Base-by-base conservation (phyloP, 2,113 vertebrate species). In the Neotoma lepida region DNA sequence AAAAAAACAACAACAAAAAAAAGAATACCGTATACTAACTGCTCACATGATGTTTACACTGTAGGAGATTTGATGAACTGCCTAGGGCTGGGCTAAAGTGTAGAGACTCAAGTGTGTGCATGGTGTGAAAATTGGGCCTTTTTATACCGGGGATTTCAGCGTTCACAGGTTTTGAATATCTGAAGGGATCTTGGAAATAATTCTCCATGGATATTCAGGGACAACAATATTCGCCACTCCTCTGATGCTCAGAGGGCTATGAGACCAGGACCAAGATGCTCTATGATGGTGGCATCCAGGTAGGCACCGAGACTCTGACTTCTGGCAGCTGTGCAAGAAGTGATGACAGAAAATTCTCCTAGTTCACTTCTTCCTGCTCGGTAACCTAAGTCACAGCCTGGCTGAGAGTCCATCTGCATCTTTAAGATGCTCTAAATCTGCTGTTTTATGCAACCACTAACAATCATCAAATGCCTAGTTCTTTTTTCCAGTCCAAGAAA, bases 181-280 rank as follows among this genome's bases (percentile, higher is more conserved):
- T 22, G 1, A 35, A 35, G 44, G 2, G 14, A 0, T 30, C 33
- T 1, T 66, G 9, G 4, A 66, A 78, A 10, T 12, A 6, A 0
- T 56, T 30, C n/a, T 20, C 28, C 18, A 10, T 81, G 49, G 3
- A 6, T 56, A 7, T 6, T 2, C 2, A 70, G 46, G 17, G 24
- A 22, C 17, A 33, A 9, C 3, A 6, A 3, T 58, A 30, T 39
- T 64, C 49, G 30, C 3, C 1, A 26, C 33, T 85, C 61, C n/a
- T 70, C 64, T 49, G 12, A 81, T 33, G 18, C 18, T 17, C 64
- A 35, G 46, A 46, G 8, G 2, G 30, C 49, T 71, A 4, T 46
- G 88, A 88, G 41, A 51, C 44, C 17, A 10, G 77, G 77, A 63
- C 10, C 2, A 35, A 6, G 39, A 51, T 26, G 20, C 20, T 35